These are phyloP conservation scores for Thymelicus sylvestris DNA, from an alignment of 2,888 invertebrate genomes.

Conservation along the genomic window DNA sequence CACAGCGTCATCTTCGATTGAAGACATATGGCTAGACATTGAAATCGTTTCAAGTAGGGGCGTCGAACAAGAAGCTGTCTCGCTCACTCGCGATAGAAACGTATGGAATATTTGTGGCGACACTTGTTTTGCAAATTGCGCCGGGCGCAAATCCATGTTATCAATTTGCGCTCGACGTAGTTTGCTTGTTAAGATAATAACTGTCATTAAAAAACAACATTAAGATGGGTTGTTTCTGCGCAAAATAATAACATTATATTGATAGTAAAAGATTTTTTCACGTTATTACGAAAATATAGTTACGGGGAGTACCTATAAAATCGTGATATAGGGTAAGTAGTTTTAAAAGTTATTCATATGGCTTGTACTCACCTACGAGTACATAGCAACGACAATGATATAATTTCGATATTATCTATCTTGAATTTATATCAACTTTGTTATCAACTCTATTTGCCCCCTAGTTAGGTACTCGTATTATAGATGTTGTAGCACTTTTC, in stretches of 20 bases:
- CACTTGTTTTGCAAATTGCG: constrained; percentile 82
- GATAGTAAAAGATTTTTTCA: not conserved
- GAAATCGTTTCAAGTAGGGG: constrained; percentile 63
- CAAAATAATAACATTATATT: constrained; percentile 14
- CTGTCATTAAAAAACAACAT: constrained; percentile 36
- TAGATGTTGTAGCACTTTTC: too few relatives aligned
- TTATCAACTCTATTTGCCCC: too few relatives aligned
- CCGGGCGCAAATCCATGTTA: constrained; percentile 65
- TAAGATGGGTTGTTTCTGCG: constrained; percentile 20
- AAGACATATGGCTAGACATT: constrained; percentile 73
- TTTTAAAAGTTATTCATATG: too few relatives aligned
- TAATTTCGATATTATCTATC: too few relatives aligned
- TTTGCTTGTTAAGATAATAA: constrained; percentile 41
- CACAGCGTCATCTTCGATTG: constrained; percentile 63
- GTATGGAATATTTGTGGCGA: constrained; percentile 82
- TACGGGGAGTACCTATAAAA: not conserved
- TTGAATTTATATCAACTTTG: too few relatives aligned
- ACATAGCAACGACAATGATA: too few relatives aligned
- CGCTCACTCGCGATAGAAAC: constrained; percentile 76
- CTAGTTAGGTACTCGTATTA: too few relatives aligned
- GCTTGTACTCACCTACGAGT: too few relatives aligned
- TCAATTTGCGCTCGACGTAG: constrained; percentile 43
- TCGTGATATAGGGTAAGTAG: too few relatives aligned
- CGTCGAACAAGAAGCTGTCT: constrained; percentile 65
- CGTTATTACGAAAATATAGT: not conserved